phyloP scores from a whole-genome alignment of 2,888 invertebrate species.

The Pachycephus smyrnensis region DNA sequence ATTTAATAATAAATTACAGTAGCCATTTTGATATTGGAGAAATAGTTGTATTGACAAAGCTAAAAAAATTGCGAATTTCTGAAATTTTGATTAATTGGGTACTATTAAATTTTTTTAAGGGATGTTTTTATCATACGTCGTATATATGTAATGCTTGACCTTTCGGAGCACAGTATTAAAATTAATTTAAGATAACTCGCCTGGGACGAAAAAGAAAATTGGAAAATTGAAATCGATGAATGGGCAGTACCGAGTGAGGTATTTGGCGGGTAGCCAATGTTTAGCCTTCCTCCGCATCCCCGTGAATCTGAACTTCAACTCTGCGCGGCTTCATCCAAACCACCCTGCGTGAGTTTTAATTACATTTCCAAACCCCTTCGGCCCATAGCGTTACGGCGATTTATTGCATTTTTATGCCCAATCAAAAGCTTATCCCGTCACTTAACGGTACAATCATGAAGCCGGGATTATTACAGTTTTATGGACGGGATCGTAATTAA shows the following conservation, averaged over 20 bases:
- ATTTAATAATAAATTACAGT: not conserved
- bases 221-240: conserved; percentile 4
- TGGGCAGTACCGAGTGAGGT: conserved; percentile 11
- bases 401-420: conserved; percentile 41
- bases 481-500: conserved; percentile 8
- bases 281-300: conserved; percentile 26
- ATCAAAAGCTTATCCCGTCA: conserved; percentile 28
- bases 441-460: conserved; percentile 24
- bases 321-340: not conserved
- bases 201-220: not conserved
- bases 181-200: not conserved
- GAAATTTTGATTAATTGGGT: not conserved
- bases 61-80: not conserved
- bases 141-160: not conserved
- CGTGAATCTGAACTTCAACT: conserved; percentile 15
- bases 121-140: not conserved
- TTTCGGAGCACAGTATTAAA: not conserved
- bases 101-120: not conserved
- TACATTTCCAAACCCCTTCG: conserved; percentile 34
- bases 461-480: conserved; percentile 18
- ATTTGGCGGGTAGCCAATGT: conserved; percentile 37
- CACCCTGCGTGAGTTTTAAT: conserved; percentile 42
- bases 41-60: not conserved
- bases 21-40: not conserved
- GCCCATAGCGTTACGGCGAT: conserved; percentile 18